These are phyloP conservation scores for Himalopsyche japonica DNA, from an alignment of 2,888 invertebrate genomes.

Conservation along the genomic window DNA sequence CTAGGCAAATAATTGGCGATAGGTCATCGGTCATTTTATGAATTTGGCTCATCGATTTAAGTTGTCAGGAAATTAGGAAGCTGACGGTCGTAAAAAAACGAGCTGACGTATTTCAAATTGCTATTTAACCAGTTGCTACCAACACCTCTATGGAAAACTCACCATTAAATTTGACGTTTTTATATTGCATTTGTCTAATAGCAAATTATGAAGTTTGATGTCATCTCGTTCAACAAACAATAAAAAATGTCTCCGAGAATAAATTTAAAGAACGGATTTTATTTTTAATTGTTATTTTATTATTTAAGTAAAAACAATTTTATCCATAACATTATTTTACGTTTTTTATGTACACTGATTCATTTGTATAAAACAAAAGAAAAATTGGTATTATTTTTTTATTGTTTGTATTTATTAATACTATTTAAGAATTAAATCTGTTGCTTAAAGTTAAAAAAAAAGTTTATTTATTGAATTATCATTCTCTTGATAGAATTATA, in stretches of 20 bases:
- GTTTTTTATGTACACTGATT: too few relatives aligned
- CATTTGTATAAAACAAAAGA: too few relatives aligned
- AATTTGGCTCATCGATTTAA: neutral
- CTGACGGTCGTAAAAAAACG: neutral
- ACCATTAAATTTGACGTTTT: neutral
- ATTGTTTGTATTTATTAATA: too few relatives aligned
- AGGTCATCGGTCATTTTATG: neutral
- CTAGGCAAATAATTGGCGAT: neutral
- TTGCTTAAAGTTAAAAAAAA: too few relatives aligned
- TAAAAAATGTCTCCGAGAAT: neutral
- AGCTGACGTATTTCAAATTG: neutral
- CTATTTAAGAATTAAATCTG: too few relatives aligned
- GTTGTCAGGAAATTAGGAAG: neutral
- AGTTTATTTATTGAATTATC: too few relatives aligned
- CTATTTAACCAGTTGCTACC: neutral
- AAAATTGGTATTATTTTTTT: too few relatives aligned
- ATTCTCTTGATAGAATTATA: too few relatives aligned
- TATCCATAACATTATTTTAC: too few relatives aligned
- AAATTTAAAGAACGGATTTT: neutral
- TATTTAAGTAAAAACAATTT: too few relatives aligned
- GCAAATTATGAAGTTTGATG: neutral
- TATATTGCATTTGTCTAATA: neutral
- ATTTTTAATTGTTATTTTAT: neutral
- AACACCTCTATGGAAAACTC: neutral
- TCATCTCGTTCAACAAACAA: neutral